phyloP scores from a whole-genome alignment of 2,113 vertebrate genomes.

The Ictalurus punctatus region DNA sequence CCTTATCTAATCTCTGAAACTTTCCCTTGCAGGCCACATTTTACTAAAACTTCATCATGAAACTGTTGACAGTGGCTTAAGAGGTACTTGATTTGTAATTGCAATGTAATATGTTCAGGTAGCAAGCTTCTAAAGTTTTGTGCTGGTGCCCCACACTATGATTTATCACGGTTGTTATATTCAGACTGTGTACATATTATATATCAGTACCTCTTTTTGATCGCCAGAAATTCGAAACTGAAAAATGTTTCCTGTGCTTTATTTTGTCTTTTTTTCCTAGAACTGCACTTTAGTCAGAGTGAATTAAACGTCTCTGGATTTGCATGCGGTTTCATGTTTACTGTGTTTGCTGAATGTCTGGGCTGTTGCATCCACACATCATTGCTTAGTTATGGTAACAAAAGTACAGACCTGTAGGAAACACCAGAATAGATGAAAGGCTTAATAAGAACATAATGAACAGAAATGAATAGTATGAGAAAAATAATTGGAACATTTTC shows the following conservation, averaged over 20 bases:
- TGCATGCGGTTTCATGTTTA: background rate
- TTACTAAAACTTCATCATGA: background rate
- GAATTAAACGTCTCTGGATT: background rate
- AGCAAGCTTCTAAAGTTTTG: background rate
- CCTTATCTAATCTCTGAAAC: background rate
- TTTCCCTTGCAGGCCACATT: background rate
- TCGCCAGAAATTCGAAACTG: background rate
- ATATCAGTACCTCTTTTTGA: background rate
- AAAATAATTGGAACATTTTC: background rate
- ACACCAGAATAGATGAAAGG: background rate
- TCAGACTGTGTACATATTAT: conserved; percentile 7
- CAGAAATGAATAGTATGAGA: background rate
- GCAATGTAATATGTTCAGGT: background rate
- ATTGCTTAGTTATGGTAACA: background rate
- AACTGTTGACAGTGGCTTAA: background rate
- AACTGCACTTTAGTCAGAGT: background rate
- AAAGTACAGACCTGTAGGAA: background rate
- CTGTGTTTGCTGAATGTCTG: background rate
- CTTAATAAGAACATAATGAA: background rate
- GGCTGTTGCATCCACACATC: background rate
- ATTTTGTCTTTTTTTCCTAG: background rate
- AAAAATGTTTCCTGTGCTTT: background rate
- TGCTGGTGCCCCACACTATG: background rate
- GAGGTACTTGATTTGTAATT: background rate
- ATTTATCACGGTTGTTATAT: background rate